Percentiles rank a stretch among this genome's conserved stretches.
These are phyloP conservation scores for Elephantulus edwardii DNA, from an alignment of 2,113 vertebrate species.

Conservation along the genomic window DNA sequence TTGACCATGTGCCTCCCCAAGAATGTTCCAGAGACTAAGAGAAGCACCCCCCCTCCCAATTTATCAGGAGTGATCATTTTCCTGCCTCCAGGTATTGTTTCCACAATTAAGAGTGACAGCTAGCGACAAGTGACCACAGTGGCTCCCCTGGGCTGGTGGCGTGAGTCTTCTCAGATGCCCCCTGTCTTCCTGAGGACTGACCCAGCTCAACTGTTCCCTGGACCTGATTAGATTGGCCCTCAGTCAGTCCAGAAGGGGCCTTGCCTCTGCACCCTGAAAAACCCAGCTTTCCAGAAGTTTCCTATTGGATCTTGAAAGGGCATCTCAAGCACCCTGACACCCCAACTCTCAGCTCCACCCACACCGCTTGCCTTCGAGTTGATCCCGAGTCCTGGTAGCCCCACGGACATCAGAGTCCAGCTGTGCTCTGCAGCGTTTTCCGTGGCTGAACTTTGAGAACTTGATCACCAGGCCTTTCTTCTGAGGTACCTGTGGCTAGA, in stretches of 20 bases:
- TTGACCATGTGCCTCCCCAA: accelerated
- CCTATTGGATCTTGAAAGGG: background rate
- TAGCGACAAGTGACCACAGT: background rate
- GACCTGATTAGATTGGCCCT: too few species aligned
- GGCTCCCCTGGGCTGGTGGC: accelerated
- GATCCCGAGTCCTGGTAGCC: background rate
- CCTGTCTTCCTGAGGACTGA: background rate
- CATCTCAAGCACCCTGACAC: accelerated
- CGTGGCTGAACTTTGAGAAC: background rate
- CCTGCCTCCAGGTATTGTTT: background rate
- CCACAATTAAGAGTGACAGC: accelerated
- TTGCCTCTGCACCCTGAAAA: background rate
- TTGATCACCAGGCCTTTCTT: background rate
- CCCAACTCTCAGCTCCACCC: background rate
- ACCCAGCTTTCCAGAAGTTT: background rate
- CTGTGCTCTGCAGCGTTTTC: background rate
- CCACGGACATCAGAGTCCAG: background rate
- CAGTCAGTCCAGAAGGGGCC: too few species aligned
- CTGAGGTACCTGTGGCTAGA: background rate
- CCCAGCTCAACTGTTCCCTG: too few species aligned
- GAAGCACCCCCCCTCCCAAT: accelerated
- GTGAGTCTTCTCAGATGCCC: background rate
- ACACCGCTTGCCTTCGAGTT: background rate
- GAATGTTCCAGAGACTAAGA: accelerated
- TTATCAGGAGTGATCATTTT: background rate